phyloP scores from a whole-genome alignment of 2,113 vertebrate genomes.

The Leptobrachium ailaonicum region DNA sequence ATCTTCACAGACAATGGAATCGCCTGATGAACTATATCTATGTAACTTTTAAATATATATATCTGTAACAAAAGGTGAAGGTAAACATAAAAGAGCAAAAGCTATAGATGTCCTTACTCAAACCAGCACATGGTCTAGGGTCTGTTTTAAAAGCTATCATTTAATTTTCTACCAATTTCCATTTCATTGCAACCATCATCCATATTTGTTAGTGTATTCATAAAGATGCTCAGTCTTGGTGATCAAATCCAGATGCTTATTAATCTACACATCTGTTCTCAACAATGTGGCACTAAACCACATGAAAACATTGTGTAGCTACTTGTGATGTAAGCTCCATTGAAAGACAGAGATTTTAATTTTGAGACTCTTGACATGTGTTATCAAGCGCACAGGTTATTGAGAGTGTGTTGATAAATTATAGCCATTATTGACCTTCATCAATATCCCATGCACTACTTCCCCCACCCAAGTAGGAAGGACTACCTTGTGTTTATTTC shows the following conservation, averaged over 20 bases:
- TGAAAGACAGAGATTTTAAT: background rate
- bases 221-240: constrained; percentile 14
- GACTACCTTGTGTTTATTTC: too few relatives aligned
- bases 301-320: constrained; percentile 13
- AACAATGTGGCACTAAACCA: constrained; percentile 28
- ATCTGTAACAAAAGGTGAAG: too few relatives aligned
- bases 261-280: constrained; percentile 32
- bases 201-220: constrained; percentile 30
- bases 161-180: constrained; percentile 28
- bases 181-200: constrained; percentile 11
- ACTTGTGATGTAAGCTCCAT: constrained; percentile 16
- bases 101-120: too few relatives aligned
- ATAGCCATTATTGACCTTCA: too few relatives aligned
- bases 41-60: background rate
- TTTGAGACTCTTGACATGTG: too few relatives aligned
- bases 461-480: too few relatives aligned
- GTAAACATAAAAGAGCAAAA: too few relatives aligned
- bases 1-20: background rate
- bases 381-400: too few relatives aligned
- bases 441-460: too few relatives aligned
- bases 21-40: background rate
- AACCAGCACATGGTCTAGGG: too few relatives aligned
- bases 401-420: too few relatives aligned
- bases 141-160: constrained; percentile 8
- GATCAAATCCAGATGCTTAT: constrained; percentile 40